Base-by-base conservation (phyloP, 1,140 invertebrate genomes). In the Cherax destructor region DNA sequence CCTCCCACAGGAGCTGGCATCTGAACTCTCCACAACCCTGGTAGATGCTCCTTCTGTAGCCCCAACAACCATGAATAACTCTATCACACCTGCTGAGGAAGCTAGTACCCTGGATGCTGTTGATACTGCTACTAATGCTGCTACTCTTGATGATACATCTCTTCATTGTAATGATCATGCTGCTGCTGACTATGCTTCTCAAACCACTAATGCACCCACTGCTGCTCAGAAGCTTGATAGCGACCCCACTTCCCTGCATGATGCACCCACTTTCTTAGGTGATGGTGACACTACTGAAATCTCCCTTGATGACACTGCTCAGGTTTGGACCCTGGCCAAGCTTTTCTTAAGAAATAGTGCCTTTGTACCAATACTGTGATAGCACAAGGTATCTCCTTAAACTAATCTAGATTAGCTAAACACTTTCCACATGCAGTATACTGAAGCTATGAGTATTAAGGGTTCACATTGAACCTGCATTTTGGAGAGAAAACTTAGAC, bases 1-100 rank as follows among this genome's bases (percentile, higher is more conserved):
- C 88, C 88, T 85, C 74, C 88, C 88, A 52, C 88, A 91, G 88
- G 88, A 91, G 59, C 83, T 79, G 86, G n/a, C 77, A 59, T 88
- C 74, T 61, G 74, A 91, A 65, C 81, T 72, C 41, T 10, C 81
- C n/a, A 16, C 81, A 61, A 85, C 24, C 72, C 83, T 79, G 72
- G 74, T 91, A 91, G 88, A 91, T 84, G 88, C 52, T 50, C 52
- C 83, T 49, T 56, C 59, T 69, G 83, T 78, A 78, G 83, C 16
- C 21, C 74, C 72, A 41, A 69, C 59, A 56, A 59, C 56, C 72
- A 83, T 78, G 72, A 83, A 50, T 84, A 78, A 52, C 24, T 65
- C 61, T 77, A 49, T 56, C 41, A 49, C 24, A 49, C 79, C 69
- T n/a, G 81, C 56, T 41, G 83, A 91, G 74, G 88, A 85, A 7